phyloP scores from a whole-genome alignment of 2,888 invertebrate species.

The Empis livida region DNA sequence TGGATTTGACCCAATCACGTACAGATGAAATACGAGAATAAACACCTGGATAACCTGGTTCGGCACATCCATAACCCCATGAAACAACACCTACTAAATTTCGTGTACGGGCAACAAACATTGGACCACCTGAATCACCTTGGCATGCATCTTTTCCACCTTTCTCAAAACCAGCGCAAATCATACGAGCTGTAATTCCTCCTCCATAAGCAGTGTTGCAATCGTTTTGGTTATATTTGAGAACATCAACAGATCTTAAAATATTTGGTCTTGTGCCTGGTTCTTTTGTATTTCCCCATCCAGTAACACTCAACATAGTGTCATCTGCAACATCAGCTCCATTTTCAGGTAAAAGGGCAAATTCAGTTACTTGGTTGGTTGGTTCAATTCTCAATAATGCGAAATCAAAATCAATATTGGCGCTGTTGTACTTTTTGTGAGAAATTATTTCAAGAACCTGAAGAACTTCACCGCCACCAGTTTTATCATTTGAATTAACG shows the following conservation, averaged over 20 bases:
- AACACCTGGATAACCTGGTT: conserved; percentile 39
- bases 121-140: conserved; percentile 34
- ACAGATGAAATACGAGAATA: conserved; percentile 35
- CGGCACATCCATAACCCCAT: conserved; percentile 40
- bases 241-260: conserved; percentile 41
- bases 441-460: conserved; percentile 37
- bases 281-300: conserved; percentile 33
- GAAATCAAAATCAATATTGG: conserved; percentile 44
- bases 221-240: conserved; percentile 37
- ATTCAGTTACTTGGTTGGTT: conserved; percentile 33
- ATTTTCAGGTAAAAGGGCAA: conserved; percentile 30
- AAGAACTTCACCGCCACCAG: conserved; percentile 39
- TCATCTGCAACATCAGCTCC: conserved; percentile 26
- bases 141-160: conserved; percentile 44
- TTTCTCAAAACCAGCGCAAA: conserved; percentile 44
- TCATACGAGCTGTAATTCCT: conserved; percentile 41
- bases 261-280: conserved; percentile 22
- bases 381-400: conserved; percentile 41
- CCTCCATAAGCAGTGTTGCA: conserved; percentile 40
- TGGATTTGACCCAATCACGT: conserved; percentile 29
- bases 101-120: conserved; percentile 16
- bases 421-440: conserved; percentile 42
- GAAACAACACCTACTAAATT: conserved; percentile 37
- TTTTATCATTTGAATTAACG: conserved; percentile 29
- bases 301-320: conserved; percentile 27